Base-by-base conservation (phyloP, 1,140 invertebrate genomes). In the Eciton burchellii region DNA sequence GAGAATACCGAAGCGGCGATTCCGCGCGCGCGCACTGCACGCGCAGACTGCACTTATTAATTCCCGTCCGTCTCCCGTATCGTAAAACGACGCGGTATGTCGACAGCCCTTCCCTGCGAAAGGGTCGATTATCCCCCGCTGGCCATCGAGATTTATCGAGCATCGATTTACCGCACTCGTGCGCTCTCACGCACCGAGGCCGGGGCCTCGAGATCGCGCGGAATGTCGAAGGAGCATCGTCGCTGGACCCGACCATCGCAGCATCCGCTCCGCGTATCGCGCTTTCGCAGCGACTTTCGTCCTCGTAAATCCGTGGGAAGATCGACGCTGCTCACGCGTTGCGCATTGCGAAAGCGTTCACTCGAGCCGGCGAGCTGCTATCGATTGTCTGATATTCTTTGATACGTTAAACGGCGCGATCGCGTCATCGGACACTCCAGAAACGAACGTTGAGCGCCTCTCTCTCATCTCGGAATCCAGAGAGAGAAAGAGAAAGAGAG, bases 111-210 rank as follows among this genome's bases (percentile, higher is more conserved):
- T 77, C 45, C 49, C 77, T 59, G 57, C 47, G 41, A 47, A 77
- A 81, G 26, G 14, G 14, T n/a, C 41, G 49, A 82, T 83, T 82
- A 65, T 76, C 49, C 26, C 43, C n/a, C 19, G 21, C 21, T 49
- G 41, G 43, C 54, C 43, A 66, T 0, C 8, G 12, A 77, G 63
- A 83, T 83, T 66, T 77, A 65, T 82, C 47, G 68, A 73, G 56
- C 29, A n/a, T 57, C 45, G 59, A n/a, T n/a, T n/a, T 14, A 16
- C 8, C 4, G n/a, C 47, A 54, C 59, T 45, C 12, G 4, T 9
- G 21, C 2, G 52, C 21, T 5, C 16, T 3, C 3, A 81, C 3
- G 19, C 24, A 49, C 6, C 21, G 14, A 81, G 21, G n/a, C n/a
- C 16, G 11, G n/a, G 24, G 1, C 56, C 35, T 16, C 43, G 59